Conservation (phyloP, 2,888 invertebrate genomes). For the Hipparchia semele region DNA sequence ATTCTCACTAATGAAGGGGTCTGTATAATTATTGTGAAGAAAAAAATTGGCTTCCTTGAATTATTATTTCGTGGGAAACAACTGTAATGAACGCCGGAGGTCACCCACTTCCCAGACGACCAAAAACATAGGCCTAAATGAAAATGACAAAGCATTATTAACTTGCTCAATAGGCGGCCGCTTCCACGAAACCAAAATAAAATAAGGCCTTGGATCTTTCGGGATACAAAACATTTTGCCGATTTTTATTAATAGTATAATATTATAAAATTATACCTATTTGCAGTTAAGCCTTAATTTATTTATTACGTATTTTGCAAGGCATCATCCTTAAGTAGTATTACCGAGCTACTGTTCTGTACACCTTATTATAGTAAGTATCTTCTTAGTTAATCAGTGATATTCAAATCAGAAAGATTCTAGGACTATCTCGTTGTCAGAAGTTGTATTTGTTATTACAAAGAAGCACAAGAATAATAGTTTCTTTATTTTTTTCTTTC, state of each 20-base stretch:
- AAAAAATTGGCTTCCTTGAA: constrained; percentile 1
- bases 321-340: neutral
- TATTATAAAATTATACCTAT: neutral
- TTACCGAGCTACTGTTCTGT: too few species aligned
- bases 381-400: too few species aligned
- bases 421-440: too few species aligned
- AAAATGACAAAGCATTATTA: constrained; percentile 8
- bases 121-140: constrained; percentile 1
- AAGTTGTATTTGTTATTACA: too few species aligned
- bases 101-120: constrained; percentile 2
- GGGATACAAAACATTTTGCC: neutral
- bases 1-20: too few species aligned
- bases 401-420: too few species aligned
- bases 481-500: too few species aligned
- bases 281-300: neutral
- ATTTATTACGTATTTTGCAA: neutral
- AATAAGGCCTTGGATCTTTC: neutral
- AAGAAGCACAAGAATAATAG: too few species aligned
- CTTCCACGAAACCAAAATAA: neutral
- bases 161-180: neutral
- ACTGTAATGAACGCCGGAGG: neutral
- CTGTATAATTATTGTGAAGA: neutral
- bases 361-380: too few species aligned
- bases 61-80: neutral
- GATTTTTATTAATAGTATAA: too few species aligned